Percentiles rank a stretch among this genome's conserved stretches.
These are phyloP conservation scores for Caenorhabditis latens DNA, from an alignment of 1,140 invertebrate genomes.

Conservation along the genomic window DNA sequence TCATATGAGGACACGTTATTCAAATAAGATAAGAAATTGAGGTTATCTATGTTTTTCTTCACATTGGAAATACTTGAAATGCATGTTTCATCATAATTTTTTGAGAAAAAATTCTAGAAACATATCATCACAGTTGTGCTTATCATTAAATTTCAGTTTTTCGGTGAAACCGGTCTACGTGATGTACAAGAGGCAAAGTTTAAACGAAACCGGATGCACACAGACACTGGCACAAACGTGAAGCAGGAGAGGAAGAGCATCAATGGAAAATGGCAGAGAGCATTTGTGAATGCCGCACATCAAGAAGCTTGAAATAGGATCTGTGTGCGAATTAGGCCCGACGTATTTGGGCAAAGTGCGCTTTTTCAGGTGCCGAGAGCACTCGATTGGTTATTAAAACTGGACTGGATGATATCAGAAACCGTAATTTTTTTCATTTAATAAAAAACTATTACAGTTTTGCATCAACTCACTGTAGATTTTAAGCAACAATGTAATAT, in stretches of 20 bases:
- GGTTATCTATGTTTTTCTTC: neutral
- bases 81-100: neutral
- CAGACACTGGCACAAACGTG: neutral
- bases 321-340: slow-evolving; percentile 27
- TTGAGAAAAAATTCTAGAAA: slow-evolving; percentile 21
- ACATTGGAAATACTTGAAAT: neutral
- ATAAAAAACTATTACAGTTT: too few species aligned
- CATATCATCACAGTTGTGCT: neutral
- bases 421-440: too few species aligned
- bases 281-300: slow-evolving; percentile 42
- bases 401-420: neutral
- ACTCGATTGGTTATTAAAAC: neutral
- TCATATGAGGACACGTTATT: neutral
- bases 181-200: slow-evolving; percentile 42
- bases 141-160: neutral
- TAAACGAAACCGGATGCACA: slow-evolving; percentile 46
- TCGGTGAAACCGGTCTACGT: slow-evolving; percentile 35
- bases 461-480: too few species aligned
- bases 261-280: slow-evolving; percentile 22
- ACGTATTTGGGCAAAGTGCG: slow-evolving; percentile 25
- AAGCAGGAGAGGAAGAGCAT: slow-evolving; percentile 1
- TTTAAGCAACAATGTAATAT: too few species aligned
- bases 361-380: slow-evolving; percentile 15
- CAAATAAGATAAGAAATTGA: neutral
- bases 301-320: slow-evolving; percentile 53